phyloP scores from a whole-genome alignment of 2,888 invertebrate genomes.

The Thyatira batis region DNA sequence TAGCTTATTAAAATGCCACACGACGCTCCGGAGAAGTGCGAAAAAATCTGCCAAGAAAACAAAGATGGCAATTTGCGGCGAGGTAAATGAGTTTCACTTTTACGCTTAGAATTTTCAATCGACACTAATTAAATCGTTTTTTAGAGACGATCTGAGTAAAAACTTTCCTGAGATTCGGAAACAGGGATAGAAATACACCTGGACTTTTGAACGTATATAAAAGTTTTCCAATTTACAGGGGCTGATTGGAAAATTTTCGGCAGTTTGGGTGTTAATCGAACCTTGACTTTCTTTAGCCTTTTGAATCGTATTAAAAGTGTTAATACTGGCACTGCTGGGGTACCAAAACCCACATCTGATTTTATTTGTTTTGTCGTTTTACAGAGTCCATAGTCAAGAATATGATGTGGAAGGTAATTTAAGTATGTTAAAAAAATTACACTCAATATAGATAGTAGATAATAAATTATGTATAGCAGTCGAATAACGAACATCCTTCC shows the following conservation, averaged over 20 bases:
- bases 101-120: slow-evolving; percentile 46
- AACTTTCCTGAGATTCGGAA: slow-evolving; percentile 56
- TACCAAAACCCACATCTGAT: background rate
- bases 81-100: slow-evolving; percentile 38
- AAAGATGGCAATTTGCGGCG: slow-evolving; percentile 7
- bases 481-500: no score
- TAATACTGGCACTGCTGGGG: slow-evolving; percentile 30
- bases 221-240: slow-evolving; percentile 81
- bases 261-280: slow-evolving; percentile 79
- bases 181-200: slow-evolving; percentile 78
- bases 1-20: background rate
- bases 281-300: slow-evolving; percentile 69
- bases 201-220: slow-evolving; percentile 81
- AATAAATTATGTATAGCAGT: no score
- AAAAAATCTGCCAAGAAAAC: background rate
- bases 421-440: no score
- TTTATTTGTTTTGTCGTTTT: background rate
- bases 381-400: no score
- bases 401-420: no score
- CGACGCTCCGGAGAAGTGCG: background rate
- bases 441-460: no score
- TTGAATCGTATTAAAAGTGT: slow-evolving; percentile 62
- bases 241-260: slow-evolving; percentile 80
- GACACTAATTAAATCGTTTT: slow-evolving; percentile 66
- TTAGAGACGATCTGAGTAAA: slow-evolving; percentile 62